Conservation (phyloP, 1,140 invertebrate species). For the Lepidotrigona ventralis region DNA sequence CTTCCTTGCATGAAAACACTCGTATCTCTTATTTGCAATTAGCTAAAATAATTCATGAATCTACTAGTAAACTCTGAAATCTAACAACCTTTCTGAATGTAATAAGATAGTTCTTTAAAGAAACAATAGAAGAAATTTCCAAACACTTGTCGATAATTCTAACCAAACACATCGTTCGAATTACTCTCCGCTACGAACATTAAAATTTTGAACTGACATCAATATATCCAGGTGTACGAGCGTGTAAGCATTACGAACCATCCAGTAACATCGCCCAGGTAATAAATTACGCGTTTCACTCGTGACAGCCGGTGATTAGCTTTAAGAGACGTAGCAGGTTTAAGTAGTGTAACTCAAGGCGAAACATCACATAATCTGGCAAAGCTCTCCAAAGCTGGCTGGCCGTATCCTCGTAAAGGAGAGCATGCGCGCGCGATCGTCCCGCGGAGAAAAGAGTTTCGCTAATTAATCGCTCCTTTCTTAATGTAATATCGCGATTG, state of each 20-base stretch:
- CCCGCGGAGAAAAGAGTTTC: background rate
- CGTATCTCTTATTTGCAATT: too few relatives aligned
- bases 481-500: slow-evolving; percentile 11
- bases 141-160: background rate
- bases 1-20: too few relatives aligned
- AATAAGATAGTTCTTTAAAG: too few relatives aligned
- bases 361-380: background rate
- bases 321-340: slow-evolving; percentile 40
- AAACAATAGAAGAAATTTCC: too few relatives aligned
- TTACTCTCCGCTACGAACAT: background rate
- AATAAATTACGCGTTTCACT: slow-evolving; percentile 59
- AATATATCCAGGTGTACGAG: slow-evolving; percentile 51
- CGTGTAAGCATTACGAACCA: slow-evolving; percentile 60
- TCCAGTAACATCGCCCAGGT: slow-evolving; percentile 55
- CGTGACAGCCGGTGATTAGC: slow-evolving; percentile 27
- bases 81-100: too few relatives aligned
- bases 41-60: too few relatives aligned
- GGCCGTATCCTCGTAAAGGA: background rate
- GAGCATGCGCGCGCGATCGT: too few relatives aligned
- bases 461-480: slow-evolving; percentile 4
- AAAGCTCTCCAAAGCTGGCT: background rate
- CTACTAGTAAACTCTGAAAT: too few relatives aligned
- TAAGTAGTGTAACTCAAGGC: slow-evolving; percentile 30
- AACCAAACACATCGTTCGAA: too few relatives aligned
- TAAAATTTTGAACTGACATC: slow-evolving; percentile 17